Base-by-base conservation (phyloP, 1,140 invertebrate genomes). In the Nephila pilipes region DNA sequence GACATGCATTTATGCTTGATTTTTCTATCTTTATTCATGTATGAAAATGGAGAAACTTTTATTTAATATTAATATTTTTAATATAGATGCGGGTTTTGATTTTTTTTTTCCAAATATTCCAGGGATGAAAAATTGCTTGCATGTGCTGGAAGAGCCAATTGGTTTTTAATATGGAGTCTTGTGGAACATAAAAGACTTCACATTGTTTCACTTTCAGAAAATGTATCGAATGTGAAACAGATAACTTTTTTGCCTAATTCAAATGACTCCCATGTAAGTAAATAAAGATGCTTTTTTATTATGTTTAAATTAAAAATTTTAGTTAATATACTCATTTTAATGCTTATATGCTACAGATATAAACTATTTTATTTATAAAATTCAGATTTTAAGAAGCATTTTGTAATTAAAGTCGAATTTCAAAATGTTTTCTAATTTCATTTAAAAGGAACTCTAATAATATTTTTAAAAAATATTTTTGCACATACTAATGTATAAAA, bases 111-210 rank as follows among this genome's bases (percentile, higher is more conserved):
- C 12, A 65, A 58, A 58, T 60, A 29, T 91, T 91, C 6, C 14
- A 92, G 91, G 18, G 81, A 92, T 87, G 91, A 38, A 54, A 69
- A 92, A 60, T 29, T 92, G 3, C 16, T 92, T 55, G 91, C 91
- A 29, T 92, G 91, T 92, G 91, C 91, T 79, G 91, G 91, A 36
- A 92, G 29, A 92, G 29, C 91, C 38, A 92, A 80, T 22, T 92
- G 91, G 91, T 87, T 92, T 46, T 6, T 87, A 0, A 29, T 92
- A 25, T 92, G 91, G 91, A 85, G 46, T 87, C 20, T 87, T 14
- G 5, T 18, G 6, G 91, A 85, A 54, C 18, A 54, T 6, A 87
- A 58, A 58, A n/a, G n/a, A 20, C 25, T 87, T 2, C 36, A 60
- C 29, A 92, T 46, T 38, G 25, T 92, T 57, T 46, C 32, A 18